These are phyloP conservation scores for Leptatherina wallacei DNA, from an alignment of 2,797 vertebrate genomes.

Conservation along the genomic window DNA sequence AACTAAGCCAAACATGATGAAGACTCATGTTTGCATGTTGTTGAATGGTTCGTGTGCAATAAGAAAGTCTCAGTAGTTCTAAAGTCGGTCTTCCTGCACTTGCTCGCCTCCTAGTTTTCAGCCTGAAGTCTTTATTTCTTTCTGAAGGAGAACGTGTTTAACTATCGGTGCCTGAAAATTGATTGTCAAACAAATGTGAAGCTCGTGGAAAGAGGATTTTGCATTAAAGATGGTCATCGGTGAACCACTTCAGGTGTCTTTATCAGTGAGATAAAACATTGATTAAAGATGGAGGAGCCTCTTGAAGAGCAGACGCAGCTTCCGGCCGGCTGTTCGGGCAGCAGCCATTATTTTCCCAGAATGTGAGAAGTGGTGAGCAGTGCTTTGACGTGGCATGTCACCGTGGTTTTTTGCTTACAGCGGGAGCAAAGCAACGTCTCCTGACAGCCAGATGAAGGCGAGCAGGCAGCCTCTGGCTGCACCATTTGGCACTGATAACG, in stretches of 20 bases:
- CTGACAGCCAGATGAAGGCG: slow-evolving; percentile 65
- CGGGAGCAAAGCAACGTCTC: slow-evolving; percentile 72
- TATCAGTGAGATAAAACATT: not conserved
- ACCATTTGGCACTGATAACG: slow-evolving; percentile 84
- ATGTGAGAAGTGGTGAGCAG: slow-evolving; percentile 8
- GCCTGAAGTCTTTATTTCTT: not conserved
- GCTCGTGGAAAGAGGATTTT: not conserved
- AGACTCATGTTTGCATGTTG: not conserved
- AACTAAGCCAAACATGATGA: not conserved
- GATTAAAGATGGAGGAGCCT: not conserved
- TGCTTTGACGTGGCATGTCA: slow-evolving; percentile 49
- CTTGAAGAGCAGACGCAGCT: not conserved
- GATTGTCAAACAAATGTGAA: not conserved
- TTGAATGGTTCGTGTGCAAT: not conserved
- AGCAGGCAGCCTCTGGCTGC: slow-evolving; percentile 71
- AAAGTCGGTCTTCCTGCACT: not conserved
- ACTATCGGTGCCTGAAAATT: not conserved
- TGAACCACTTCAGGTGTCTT: not conserved
- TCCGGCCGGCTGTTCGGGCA: not conserved
- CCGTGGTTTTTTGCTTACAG: slow-evolving; percentile 83
- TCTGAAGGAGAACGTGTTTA: not conserved
- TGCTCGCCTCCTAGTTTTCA: not conserved
- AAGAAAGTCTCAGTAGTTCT: not conserved
- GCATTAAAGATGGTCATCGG: not conserved
- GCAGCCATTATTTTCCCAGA: slow-evolving; percentile 2